Conservation (phyloP, 2,888 invertebrate genomes). For the Urechis unicinctus region DNA sequence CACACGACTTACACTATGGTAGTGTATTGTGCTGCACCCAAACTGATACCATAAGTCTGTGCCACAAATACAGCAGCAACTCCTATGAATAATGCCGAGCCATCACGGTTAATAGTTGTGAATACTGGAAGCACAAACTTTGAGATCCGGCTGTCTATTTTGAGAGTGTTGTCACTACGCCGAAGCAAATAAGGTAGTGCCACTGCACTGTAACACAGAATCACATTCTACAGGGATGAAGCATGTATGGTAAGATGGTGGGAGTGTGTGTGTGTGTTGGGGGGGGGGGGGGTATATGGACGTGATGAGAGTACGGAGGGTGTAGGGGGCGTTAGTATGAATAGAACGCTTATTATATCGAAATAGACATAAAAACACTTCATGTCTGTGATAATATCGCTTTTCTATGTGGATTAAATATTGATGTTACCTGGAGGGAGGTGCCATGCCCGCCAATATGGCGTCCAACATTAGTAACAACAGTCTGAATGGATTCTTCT, state of each 20-base stretch:
- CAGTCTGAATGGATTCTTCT: too few relatives aligned
- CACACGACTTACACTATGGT: neutral
- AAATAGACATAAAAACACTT: too few relatives aligned
- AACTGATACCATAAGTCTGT: neutral
- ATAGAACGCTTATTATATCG: too few relatives aligned
- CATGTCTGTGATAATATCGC: too few relatives aligned
- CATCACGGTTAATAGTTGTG: neutral
- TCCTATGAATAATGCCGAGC: neutral
- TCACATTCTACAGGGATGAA: too few relatives aligned
- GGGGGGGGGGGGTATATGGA: too few relatives aligned
- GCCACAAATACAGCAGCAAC: neutral
- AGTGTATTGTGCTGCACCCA: neutral
- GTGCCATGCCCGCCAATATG: neutral
- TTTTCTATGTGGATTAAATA: too few relatives aligned
- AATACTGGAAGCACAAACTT: neutral
- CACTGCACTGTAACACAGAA: neutral
- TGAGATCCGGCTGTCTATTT: neutral
- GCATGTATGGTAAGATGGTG: too few relatives aligned
- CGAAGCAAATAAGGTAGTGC: neutral
- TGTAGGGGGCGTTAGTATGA: too few relatives aligned
- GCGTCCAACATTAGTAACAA: too few relatives aligned
- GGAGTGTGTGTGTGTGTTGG: too few relatives aligned
- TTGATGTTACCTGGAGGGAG: neutral
- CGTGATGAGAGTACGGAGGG: too few relatives aligned
- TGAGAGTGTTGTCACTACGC: neutral